These are phyloP conservation scores for Triops longicaudatus DNA, from an alignment of 1,140 invertebrate species.

Conservation along the genomic window DNA sequence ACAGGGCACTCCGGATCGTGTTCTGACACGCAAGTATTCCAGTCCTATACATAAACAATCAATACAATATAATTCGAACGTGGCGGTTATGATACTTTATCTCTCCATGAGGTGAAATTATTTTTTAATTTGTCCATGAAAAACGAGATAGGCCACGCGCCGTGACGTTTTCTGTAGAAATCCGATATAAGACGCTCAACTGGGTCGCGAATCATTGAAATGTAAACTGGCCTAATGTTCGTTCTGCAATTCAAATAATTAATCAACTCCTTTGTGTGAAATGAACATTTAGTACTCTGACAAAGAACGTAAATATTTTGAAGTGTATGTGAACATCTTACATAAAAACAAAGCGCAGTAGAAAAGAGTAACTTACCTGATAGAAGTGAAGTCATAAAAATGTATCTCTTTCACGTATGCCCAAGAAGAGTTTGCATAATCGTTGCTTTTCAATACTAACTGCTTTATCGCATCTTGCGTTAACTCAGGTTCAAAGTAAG, in stretches of 20 bases:
- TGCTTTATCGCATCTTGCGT: neutral
- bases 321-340: too few relatives aligned
- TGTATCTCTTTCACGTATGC: neutral
- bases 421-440: neutral
- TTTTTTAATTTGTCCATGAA: neutral
- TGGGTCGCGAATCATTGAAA: neutral
- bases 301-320: too few relatives aligned
- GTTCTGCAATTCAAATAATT: neutral
- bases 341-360: neutral
- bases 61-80: neutral
- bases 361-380: neutral
- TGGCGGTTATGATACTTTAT: neutral
- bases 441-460: neutral
- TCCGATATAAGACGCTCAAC: neutral
- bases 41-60: neutral
- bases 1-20: neutral
- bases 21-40: neutral
- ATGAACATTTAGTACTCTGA: too few relatives aligned
- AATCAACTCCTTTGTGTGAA: neutral
- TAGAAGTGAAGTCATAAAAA: neutral
- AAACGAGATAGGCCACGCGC: neutral
- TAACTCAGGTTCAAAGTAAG: neutral
- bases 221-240: neutral
- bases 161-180: constrained; percentile 11
- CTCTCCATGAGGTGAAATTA: neutral